Evolutionary conservation across 2,113 vertebrate species (phyloP).

Genomic region (Dendropsophus ebraccatus): DNA sequence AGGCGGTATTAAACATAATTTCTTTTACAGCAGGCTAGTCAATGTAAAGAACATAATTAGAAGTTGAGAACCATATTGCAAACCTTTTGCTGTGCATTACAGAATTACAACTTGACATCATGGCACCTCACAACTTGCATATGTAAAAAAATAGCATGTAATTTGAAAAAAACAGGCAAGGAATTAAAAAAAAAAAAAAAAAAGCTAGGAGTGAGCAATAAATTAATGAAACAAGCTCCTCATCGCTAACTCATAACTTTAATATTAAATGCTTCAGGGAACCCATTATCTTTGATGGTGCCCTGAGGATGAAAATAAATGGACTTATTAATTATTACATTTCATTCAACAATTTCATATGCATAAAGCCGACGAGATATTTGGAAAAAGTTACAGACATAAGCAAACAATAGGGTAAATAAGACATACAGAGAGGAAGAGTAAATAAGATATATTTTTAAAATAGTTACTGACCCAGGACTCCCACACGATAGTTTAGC

Average conservation of each 20-base stretch:
- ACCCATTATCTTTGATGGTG: constrained; percentile 39
- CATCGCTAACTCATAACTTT: constrained; percentile 1
- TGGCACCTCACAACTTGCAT: background rate
- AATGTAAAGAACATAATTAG: background rate
- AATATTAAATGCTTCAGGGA: constrained; percentile 20
- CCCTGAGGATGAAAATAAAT: constrained; percentile 62
- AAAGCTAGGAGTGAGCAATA: background rate
- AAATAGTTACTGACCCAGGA: constrained; percentile 81
- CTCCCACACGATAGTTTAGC: constrained; percentile 97
- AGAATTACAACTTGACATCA: constrained; percentile 4
- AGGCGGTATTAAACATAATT: background rate
- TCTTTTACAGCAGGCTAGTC: background rate
- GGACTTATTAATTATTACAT: constrained; percentile 67
- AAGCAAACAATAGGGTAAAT: background rate
- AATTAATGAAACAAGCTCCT: constrained; percentile 1
- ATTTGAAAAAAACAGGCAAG: background rate
- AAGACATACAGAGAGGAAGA: background rate
- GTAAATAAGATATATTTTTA: background rate
- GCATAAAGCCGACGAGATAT: background rate
- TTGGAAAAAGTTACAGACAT: background rate
- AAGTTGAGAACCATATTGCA: background rate
- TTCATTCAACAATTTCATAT: constrained; percentile 66
- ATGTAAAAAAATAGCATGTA: background rate
- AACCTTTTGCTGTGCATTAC: background rate
- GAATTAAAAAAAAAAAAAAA: background rate